Percentiles rank a stretch among this genome's conserved stretches.
phyloP scores from a whole-genome alignment of 2,888 invertebrate genomes.

The Hipparchia semele region DNA sequence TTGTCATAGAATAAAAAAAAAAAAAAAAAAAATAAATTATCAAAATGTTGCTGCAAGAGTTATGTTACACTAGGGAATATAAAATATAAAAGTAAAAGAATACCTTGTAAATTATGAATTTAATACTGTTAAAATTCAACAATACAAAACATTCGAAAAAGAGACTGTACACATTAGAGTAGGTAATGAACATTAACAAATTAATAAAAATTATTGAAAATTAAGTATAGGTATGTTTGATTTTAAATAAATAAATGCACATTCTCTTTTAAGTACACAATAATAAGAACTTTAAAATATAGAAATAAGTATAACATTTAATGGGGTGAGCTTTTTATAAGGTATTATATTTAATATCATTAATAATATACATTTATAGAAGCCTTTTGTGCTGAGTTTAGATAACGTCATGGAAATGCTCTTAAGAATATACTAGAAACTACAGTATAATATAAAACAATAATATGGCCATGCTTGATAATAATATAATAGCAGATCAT shows the following conservation, averaged over 20 bases:
- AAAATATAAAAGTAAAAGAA: conserved; percentile 32
- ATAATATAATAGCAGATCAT: conserved; percentile 31
- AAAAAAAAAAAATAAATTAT: no score
- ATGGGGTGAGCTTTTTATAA: background rate
- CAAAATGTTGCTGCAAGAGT: background rate
- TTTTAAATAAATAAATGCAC: conserved; percentile 49
- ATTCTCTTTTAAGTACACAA: conserved; percentile 42
- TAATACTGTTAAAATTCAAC: conserved; percentile 82
- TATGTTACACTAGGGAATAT: background rate
- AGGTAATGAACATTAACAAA: conserved; percentile 56
- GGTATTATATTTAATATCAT: background rate
- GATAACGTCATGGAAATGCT: conserved; percentile 35
- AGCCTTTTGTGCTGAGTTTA: conserved; percentile 36
- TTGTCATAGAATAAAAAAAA: no score
- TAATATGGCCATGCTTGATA: conserved; percentile 39
- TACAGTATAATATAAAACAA: conserved; percentile 36
- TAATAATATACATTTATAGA: conserved; percentile 27
- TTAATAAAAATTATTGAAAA: conserved; percentile 46
- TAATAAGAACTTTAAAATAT: conserved; percentile 24
- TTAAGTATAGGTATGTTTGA: conserved; percentile 30
- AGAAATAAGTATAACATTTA: conserved; percentile 22
- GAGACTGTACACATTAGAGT: conserved; percentile 64
- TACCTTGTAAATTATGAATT: conserved; percentile 56
- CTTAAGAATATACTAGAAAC: conserved; percentile 33
- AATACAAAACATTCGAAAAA: conserved; percentile 74